Base-by-base conservation (phyloP, 2,797 vertebrate species). In the Diglossa cyanea region DNA sequence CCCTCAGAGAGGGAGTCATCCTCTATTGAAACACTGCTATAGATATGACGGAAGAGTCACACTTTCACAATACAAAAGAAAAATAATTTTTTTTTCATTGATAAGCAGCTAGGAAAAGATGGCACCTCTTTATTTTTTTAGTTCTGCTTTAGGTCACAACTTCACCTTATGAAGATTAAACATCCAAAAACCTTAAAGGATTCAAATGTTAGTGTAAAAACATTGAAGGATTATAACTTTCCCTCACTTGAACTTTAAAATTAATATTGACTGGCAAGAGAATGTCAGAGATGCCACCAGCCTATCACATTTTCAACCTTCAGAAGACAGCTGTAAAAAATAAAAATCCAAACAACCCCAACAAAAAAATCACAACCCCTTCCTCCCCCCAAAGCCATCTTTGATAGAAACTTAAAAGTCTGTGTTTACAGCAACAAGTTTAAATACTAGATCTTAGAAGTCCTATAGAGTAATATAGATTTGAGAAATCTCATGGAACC, bases 311-410 rank as follows among this genome's bases (percentile, higher is more conserved):
- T 44, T 70, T 44, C 55, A 83, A 20, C 13, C 39, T 45, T 63
- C 25, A 57, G 11, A 94, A 63, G 40, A 57, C 11, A 75, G 16
- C 15, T 73, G 33, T 30, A 53, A 81, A 63, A 54, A 85, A 74
- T 28, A 17, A 61, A 42, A 42, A 26, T 4, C 19, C 48, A 47
- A 67, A 31, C 11, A 62, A 63, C 5, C 17, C 3, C 16, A n/a
- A 16, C 1, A 51, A 72, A 25, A 60, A 35, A 42, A 21, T 12
- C 37, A 51, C 30, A 54, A 54, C 13, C 3, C 2, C 2, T 23
- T 6, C 3, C 26, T 17, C 8, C 21, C 7, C 1, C 1, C 39
- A 55, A 13, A 9, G 2, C 4, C 25, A 65, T 6, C 9, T 76
- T 40, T 37, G 12, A 83, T 21, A 78, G 19, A 73, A 91, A 82